These are phyloP conservation scores for Epinephelus moara DNA, from an alignment of 2,113 vertebrate genomes.

Conservation along the genomic window DNA sequence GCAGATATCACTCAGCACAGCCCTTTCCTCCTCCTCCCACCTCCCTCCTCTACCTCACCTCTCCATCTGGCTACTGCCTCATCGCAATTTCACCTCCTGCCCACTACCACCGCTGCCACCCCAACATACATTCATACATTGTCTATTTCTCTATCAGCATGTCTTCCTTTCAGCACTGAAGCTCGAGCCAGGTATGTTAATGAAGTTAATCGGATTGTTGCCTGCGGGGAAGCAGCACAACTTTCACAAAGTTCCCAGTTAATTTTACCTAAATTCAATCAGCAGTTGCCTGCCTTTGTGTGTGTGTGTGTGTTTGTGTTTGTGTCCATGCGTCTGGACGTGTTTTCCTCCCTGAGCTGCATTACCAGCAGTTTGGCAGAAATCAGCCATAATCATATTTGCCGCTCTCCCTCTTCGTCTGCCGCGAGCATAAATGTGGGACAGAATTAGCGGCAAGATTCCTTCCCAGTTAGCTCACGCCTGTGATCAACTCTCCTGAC, in stretches of 20 bases:
- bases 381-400: constrained; percentile 73
- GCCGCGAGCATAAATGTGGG: constrained; percentile 54
- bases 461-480: constrained; percentile 40
- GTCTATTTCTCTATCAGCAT: constrained; percentile 38
- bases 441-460: constrained; percentile 59
- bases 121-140: constrained; percentile 28
- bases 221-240: constrained; percentile 47
- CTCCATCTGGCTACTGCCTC: constrained; percentile 68
- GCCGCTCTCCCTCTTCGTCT: constrained; percentile 48
- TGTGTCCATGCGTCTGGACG: constrained; percentile 20
- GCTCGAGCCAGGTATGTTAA: constrained; percentile 72
- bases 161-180: constrained; percentile 37
- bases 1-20: constrained; percentile 76
- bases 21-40: constrained; percentile 20
- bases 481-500: constrained; percentile 39
- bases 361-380: constrained; percentile 68
- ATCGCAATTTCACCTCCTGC: constrained; percentile 51
- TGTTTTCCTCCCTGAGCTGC: constrained; percentile 37
- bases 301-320: neutral
- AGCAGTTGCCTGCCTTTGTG: constrained; percentile 28
- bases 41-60: constrained; percentile 35
- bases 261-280: constrained; percentile 70
- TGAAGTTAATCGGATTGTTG: constrained; percentile 66
- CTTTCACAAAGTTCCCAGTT: constrained; percentile 60
- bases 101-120: neutral